Conservation (phyloP, 1,140 invertebrate genomes). For the Philaenus spumarius region DNA sequence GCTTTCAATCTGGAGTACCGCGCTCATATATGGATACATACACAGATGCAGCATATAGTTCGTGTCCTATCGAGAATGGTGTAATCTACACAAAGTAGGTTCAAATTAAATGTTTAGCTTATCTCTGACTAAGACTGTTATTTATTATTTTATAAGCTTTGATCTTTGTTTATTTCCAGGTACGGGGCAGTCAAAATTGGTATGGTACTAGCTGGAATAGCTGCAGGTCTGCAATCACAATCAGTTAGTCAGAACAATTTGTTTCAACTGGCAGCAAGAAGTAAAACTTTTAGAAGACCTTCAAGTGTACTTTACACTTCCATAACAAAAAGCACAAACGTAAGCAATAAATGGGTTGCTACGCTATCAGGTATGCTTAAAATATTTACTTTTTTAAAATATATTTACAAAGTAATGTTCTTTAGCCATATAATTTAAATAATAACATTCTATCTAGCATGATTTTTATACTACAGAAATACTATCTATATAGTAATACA, state of each 20-base stretch:
- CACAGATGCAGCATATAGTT: slow-evolving; percentile 9
- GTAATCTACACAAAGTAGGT: slow-evolving; percentile 50
- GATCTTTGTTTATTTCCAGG: slow-evolving; percentile 13
- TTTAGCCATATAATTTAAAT: too few relatives aligned
- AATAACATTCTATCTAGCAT: too few relatives aligned
- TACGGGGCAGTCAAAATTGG: slow-evolving; percentile 55
- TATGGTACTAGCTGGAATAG: slow-evolving; percentile 60
- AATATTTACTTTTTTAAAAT: too few relatives aligned
- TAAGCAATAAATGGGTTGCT: slow-evolving; percentile 50
- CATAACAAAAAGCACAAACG: slow-evolving; percentile 1
- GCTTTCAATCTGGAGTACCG: too few relatives aligned
- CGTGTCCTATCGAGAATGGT: slow-evolving; percentile 61
- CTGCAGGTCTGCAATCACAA: slow-evolving; percentile 59
- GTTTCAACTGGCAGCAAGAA: slow-evolving; percentile 1
- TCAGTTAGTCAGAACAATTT: slow-evolving; percentile 16
- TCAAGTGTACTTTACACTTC: neutral
- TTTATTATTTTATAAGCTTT: too few relatives aligned
- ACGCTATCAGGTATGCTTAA: slow-evolving; percentile 52
- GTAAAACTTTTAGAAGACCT: slow-evolving; percentile 1
- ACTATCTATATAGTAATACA: too few relatives aligned
- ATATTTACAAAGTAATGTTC: too few relatives aligned
- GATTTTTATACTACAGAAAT: too few relatives aligned
- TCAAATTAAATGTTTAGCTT: neutral
- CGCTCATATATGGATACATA: too few relatives aligned
- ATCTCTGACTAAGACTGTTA: too few relatives aligned